These are phyloP conservation scores for Chaunax sp. DNA, from an alignment of 2,797 vertebrate species.

Conservation along the genomic window DNA sequence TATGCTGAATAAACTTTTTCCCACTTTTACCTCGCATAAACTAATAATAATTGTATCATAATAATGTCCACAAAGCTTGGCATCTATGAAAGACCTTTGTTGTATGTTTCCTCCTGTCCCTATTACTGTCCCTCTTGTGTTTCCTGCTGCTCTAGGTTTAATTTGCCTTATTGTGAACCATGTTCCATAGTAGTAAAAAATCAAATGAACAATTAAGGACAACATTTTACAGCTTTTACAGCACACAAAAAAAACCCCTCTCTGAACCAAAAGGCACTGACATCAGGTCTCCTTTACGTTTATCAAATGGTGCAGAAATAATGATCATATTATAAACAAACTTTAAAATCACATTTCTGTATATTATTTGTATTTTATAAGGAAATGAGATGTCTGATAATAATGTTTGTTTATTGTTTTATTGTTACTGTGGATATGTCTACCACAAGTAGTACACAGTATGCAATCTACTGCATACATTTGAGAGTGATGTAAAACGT, in stretches of 20 bases:
- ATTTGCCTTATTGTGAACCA: no score
- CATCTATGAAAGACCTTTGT: slow-evolving; percentile 11
- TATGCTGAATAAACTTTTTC: slow-evolving; percentile 18
- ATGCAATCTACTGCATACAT: neutral
- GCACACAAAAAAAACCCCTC: no score
- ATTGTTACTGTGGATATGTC: neutral
- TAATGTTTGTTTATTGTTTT: neutral
- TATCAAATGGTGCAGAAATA: no score
- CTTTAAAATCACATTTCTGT: no score
- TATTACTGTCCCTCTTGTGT: neutral
- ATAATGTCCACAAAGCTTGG: slow-evolving; percentile 18
- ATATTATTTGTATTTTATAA: neutral
- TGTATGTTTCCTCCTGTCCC: no score
- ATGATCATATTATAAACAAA: no score
- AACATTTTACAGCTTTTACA: slow-evolving; percentile 7
- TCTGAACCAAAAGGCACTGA: no score
- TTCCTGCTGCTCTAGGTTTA: slow-evolving; percentile 15
- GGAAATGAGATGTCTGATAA: neutral
- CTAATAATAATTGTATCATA: slow-evolving; percentile 21
- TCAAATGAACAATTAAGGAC: neutral
- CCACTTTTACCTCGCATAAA: slow-evolving; percentile 21
- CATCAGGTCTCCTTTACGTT: no score
- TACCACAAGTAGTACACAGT: neutral
- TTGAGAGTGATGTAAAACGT: no score
- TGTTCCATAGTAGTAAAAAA: neutral